Conservation (phyloP, 2,888 invertebrate genomes). For the Folsomia manolachei region DNA sequence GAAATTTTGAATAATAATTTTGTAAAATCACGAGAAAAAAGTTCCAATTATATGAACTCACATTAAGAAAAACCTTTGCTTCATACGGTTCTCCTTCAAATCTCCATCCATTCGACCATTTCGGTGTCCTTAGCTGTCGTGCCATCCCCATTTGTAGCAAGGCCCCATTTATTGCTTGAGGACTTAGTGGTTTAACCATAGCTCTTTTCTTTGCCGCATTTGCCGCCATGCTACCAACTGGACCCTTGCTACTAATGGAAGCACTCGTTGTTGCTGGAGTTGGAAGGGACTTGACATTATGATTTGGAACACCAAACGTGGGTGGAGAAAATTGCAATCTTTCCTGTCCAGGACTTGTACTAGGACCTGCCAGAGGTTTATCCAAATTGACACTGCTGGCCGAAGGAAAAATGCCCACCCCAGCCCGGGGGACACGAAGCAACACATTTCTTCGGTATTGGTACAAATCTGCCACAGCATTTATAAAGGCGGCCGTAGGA, state of each 20-base stretch:
- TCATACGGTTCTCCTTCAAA: slow-evolving; percentile 83
- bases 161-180: slow-evolving; percentile 44
- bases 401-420: slow-evolving; percentile 12
- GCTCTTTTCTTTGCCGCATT: slow-evolving; percentile 49
- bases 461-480: slow-evolving; percentile 34
- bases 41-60: slow-evolving; percentile 61
- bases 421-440: slow-evolving; percentile 28
- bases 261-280: slow-evolving; percentile 4
- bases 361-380: background rate
- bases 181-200: slow-evolving; percentile 47
- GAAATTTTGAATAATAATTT: slow-evolving; percentile 53
- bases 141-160: slow-evolving; percentile 34
- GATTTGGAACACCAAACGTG: slow-evolving; percentile 18
- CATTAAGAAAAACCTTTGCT: slow-evolving; percentile 81
- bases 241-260: background rate
- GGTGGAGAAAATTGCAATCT: slow-evolving; percentile 1
- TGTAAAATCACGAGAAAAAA: background rate
- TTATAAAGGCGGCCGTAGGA: slow-evolving; percentile 32
- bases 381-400: slow-evolving; percentile 11
- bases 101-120: slow-evolving; percentile 89
- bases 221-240: slow-evolving; percentile 38
- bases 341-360: background rate
- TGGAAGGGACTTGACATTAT: background rate
- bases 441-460: slow-evolving; percentile 32
- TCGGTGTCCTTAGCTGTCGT: slow-evolving; percentile 56